A percentile compares a stretch with the other conserved stretches of the same genome.
phyloP scores from a whole-genome alignment of 2,113 vertebrate genomes.

The Pyrgilauda ruficollis region DNA sequence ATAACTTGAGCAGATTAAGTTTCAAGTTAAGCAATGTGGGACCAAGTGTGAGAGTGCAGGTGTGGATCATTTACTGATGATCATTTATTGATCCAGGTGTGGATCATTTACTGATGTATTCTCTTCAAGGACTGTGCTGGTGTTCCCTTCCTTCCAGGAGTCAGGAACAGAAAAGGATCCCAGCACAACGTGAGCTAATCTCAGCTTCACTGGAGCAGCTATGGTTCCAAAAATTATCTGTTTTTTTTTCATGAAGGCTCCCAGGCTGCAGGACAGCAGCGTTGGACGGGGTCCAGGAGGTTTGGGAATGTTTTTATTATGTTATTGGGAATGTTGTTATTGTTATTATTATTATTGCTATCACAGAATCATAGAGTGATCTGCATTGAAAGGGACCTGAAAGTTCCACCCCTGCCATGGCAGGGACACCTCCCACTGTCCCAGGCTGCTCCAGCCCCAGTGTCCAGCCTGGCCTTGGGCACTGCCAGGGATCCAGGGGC shows the following conservation, averaged over 20 bases:
- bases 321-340: accelerated
- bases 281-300: accelerated
- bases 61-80: too few relatives aligned
- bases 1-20: neutral
- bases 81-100: too few relatives aligned
- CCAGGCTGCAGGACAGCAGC: neutral
- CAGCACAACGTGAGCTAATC: neutral
- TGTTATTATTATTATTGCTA: neutral
- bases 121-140: neutral
- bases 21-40: neutral
- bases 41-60: neutral
- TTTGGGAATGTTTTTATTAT: neutral
- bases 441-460: neutral
- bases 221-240: accelerated
- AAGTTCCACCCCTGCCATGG: neutral
- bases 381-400: neutral
- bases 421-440: neutral
- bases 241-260: neutral
- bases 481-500: neutral
- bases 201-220: neutral
- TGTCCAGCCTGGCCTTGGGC: neutral
- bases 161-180: neutral
- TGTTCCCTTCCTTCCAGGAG: neutral
- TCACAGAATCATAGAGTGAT: neutral
- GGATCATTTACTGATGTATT: neutral